Base-by-base conservation (phyloP, 2,888 invertebrate species). In the Schizotus pectinicornis region DNA sequence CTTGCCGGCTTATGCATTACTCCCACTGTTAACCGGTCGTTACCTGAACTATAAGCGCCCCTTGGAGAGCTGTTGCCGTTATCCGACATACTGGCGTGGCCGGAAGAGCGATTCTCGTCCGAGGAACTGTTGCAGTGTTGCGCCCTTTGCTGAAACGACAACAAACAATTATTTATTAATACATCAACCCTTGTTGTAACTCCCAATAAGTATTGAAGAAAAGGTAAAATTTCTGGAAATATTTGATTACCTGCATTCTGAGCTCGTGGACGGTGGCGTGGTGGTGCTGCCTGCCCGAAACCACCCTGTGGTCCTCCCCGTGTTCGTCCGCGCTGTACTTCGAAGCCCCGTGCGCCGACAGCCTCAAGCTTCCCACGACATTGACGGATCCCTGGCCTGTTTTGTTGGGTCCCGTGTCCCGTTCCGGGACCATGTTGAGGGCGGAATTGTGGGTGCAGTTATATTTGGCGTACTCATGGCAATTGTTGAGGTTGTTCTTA, bases 11-110 rank as follows among this genome's bases (percentile, higher is more conserved):
- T 87, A 80, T 82, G 88, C 75, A 85, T 88, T 63, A 82, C 87
- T 68, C 84, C 90, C 3, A 85, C 85, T 68, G 80, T 89, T 74
- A 81, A 81, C 70, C 85, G 85, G 80, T 85, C 91, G 74, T 81
- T 85, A 73, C 81, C 88, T 55, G 80, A 87, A 60, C 78, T 88
- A 79, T 77, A 77, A 32, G 81, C 80, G 34, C 83, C 83, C 31
- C 84, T 83, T 3, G 84, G 85, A 39, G 85, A 85, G 67, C 85
- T 85, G 14, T 88, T 86, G 2, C 92, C 92, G 48, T 92, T 92
- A 78, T 94, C 94, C n/a, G 94, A 94, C 94, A 94, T 94, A 70
- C 92, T 93, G 6, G 94, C 94, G 79, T 94, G 94, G 0, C 94
- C 94, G 0, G 94, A 94, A n/a, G 94, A 94, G 33, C 94, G 83